phyloP scores from a whole-genome alignment of 2,888 invertebrate species.

The Acronicta aceris region DNA sequence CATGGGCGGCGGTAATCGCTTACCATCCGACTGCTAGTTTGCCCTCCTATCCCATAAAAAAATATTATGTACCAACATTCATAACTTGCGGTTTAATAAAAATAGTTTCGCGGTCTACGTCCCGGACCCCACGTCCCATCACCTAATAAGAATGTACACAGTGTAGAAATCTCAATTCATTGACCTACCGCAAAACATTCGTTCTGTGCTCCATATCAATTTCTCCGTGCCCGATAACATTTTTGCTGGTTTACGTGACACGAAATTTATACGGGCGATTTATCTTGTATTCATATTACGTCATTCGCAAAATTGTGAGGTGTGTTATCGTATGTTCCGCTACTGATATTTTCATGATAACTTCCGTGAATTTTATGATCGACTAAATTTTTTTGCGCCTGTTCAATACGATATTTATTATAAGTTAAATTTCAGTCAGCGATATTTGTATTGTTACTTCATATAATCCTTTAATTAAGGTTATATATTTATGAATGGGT shows the following conservation, averaged over 20 bases:
- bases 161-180: conserved; percentile 67
- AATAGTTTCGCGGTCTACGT: no score
- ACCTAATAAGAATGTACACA: conserved; percentile 4
- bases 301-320: conserved; percentile 82
- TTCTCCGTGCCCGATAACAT: conserved; percentile 83
- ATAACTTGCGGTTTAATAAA: neutral
- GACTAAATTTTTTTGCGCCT: conserved; percentile 33
- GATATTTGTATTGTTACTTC: no score
- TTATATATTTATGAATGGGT: no score
- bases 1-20: no score
- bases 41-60: no score
- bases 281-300: conserved; percentile 86
- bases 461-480: no score
- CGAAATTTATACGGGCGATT: conserved; percentile 87
- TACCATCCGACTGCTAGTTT: no score
- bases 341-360: conserved; percentile 72
- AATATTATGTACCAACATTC: no score
- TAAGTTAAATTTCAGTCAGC: neutral
- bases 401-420: conserved; percentile 13
- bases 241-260: conserved; percentile 87
- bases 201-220: conserved; percentile 80
- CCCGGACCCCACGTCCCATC: neutral
- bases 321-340: conserved; percentile 78
- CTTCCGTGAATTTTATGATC: conserved; percentile 70
- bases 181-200: conserved; percentile 81